Base-by-base conservation (phyloP, 2,888 invertebrate species). In the Heliconius ethilla region DNA sequence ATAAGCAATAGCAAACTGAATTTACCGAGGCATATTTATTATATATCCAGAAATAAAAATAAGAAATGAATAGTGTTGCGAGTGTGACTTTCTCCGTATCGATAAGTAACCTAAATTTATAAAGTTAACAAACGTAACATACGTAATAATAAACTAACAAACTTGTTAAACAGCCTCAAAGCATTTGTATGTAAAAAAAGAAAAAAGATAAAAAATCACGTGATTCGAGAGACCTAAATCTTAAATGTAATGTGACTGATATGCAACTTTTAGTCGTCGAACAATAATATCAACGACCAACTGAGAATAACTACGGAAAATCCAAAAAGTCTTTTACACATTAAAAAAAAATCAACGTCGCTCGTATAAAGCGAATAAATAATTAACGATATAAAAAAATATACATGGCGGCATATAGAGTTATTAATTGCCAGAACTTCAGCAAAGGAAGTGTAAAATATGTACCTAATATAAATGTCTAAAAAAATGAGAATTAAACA, bases 351-450 rank as follows among this genome's bases (percentile, higher is more conserved):
- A 27, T 18, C 7, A 62, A 25, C 27, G 11, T 15, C 74, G 74
- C 74, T 74, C 74, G 74, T 74, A 74, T 74, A 74, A 74, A 74
- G 74, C 74, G 18, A 63, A 9, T 18, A n/a, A 63, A 63, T 18
- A 11, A 27, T 27, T n/a, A 18, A 59, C 55, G n/a, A n/a, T 22
- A 22, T 40, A n/a, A 22, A 59, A 9, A 7, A n/a, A n/a, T 51
- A 59, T 51, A 59, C n/a, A n/a, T n/a, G 55, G n/a, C 10, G 22
- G 55, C n/a, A 55, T 0, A 55, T 22, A 22, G 22, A 7, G 22
- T 55, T 22, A 22, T 55, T 9, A 22, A 55, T 22, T 55, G 9
- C 7, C 22, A 55, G 15, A 45, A 45, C 45, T 45, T 45, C 18
- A 18, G 15, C 15, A 45, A 45, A 45, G 5, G 1, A 15, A 15